Conservation (phyloP, 2,113 vertebrate species). For the Nymphicus hollandicus region DNA sequence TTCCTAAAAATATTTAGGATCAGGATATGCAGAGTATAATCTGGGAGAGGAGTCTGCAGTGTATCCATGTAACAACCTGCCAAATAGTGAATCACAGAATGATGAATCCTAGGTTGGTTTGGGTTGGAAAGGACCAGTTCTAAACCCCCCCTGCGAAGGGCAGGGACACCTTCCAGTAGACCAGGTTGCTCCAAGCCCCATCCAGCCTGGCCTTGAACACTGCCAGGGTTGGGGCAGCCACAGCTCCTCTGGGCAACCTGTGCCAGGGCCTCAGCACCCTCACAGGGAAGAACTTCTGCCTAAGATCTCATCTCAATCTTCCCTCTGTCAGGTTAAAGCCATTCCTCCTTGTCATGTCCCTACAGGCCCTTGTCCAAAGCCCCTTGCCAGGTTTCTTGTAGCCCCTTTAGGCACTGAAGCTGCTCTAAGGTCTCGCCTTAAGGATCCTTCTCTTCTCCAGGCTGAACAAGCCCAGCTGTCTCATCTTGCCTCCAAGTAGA, state of each 20-base stretch:
- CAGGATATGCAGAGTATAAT: neutral
- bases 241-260: neutral
- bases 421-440: neutral
- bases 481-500: neutral
- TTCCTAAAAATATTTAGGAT: neutral
- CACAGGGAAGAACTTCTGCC: neutral
- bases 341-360: neutral
- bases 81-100: neutral
- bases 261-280: neutral
- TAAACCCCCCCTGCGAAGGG: neutral
- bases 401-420: neutral
- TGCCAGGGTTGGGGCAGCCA: neutral
- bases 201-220: neutral
- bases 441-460: neutral
- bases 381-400: neutral
- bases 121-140: neutral
- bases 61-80: neutral
- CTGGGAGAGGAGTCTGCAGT: neutral
- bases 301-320: neutral
- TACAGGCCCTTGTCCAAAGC: neutral
- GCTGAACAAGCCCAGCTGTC: neutral
- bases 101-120: neutral
- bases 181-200: neutral
- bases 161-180: neutral
- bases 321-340: neutral